Base-by-base conservation (phyloP, 2,113 vertebrate species). In the Gymnobelideus leadbeateri region DNA sequence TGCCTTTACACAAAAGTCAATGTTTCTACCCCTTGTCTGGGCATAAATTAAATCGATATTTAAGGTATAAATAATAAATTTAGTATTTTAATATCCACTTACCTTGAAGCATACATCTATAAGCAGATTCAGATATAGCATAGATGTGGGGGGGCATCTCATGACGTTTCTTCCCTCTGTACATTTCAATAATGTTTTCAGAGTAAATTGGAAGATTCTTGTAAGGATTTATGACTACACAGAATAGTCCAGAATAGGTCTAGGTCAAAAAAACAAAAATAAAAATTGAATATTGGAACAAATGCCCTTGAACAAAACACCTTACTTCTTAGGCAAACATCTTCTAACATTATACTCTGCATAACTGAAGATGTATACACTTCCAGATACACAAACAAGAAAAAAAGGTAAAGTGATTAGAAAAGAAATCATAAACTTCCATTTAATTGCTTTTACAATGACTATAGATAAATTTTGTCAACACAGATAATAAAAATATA, bases 101-200 rank as follows among this genome's bases (percentile, higher is more conserved):
- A 99, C 99, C 99, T 99, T 99, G 99, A 1, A 99, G 98, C 99
- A 99, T 99, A 98, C 99, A 99, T 94, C 99, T 99, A 98, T 99
- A 99, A 0, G 99, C 99, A 51, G 99, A 99, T 95, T 99, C 99
- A 0, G 99, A 99, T 97, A 99, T 99, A 23, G 99, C 99, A 0
- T 99, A 99, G 97, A 99, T 99, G 98, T 99, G 99, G 0, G 99
- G 99, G 0, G 99, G 99, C 99, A 99, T 99, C 97, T 99, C 99
- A 0, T 99, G 99, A 93, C 99, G 99, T 96, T 99, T 99, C 98
- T 99, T 99, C 91, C 99, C 99, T 93, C 99, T 98, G 98, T 99
- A 99, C 99, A 99, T 99, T 98, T 99, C 99, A 1, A 99, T 99
- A 92, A 99, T 99, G 97, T 99, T 99, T 97, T 99, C 99, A 0